Evolutionary conservation across 2,797 vertebrate genomes (phyloP).

Genomic region (Bryconaethiops microstoma): DNA sequence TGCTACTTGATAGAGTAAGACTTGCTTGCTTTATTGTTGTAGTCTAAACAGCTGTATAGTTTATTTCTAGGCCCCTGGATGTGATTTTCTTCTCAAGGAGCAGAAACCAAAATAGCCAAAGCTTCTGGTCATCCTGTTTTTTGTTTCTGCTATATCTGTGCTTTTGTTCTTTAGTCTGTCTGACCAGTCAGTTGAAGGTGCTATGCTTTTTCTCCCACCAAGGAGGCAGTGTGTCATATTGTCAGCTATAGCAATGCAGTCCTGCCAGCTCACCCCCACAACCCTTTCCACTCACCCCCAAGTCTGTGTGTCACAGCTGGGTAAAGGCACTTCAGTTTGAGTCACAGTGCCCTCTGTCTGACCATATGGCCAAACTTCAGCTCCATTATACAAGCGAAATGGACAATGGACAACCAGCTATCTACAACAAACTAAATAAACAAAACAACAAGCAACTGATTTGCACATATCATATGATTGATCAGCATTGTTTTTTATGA

Average conservation of each 20-base stretch:
- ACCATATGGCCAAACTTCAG: conserved; percentile 15
- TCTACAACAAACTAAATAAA: background rate
- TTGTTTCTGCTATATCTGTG: background rate
- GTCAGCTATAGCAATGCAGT: background rate
- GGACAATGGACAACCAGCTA: background rate
- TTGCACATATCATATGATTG: no score
- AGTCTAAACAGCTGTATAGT: background rate
- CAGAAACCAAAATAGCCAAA: background rate
- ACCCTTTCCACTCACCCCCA: background rate
- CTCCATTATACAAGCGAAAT: background rate
- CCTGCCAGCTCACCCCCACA: background rate
- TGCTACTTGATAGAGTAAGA: no score
- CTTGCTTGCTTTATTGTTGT: background rate
- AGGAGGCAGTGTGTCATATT: conserved; percentile 8
- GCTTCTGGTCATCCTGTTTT: no score
- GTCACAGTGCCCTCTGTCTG: conserved; percentile 14
- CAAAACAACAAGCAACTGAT: background rate
- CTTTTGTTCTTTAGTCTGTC: background rate
- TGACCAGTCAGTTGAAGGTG: conserved; percentile 8
- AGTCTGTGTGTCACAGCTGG: conserved; percentile 3
- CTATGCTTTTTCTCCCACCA: background rate
- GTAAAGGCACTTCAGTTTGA: conserved; percentile 8
- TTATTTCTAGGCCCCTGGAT: background rate
- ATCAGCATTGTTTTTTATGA: no score
- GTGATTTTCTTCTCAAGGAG: background rate